Percentiles rank a stretch among this genome's conserved stretches.
phyloP scores from a whole-genome alignment of 1,140 invertebrate genomes.

The Lepidurus arcticus region DNA sequence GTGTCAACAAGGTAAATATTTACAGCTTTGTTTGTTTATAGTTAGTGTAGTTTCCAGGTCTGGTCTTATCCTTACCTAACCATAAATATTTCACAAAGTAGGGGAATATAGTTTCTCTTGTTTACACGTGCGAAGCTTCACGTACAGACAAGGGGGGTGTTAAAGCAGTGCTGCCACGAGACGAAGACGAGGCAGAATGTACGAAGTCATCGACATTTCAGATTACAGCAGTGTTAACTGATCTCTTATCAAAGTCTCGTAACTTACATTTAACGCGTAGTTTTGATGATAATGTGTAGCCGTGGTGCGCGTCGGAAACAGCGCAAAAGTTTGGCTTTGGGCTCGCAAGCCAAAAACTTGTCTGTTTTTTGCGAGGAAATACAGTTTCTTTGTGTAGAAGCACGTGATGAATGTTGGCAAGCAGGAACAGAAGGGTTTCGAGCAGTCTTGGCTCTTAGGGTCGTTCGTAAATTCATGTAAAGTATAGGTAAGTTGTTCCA shows the following conservation, averaged over 20 bases:
- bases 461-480: neutral
- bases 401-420: conserved; percentile 4
- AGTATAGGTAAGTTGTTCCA: neutral
- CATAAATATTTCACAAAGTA: no score
- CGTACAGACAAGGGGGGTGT: neutral
- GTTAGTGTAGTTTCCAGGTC: neutral
- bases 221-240: neutral
- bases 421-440: neutral
- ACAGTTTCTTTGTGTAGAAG: conserved; percentile 1
- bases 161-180: neutral
- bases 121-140: neutral
- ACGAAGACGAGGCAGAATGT: neutral
- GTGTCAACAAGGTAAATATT: neutral
- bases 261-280: neutral
- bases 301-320: neutral
- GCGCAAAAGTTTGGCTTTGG: neutral
- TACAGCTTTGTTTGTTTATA: neutral
- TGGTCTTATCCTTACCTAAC: no score
- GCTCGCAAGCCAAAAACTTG: neutral
- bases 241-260: neutral
- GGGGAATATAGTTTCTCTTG: neutral
- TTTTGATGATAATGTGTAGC: neutral
- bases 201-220: neutral
- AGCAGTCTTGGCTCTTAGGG: neutral
- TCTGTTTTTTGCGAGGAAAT: neutral